Evolutionary conservation across 2,113 vertebrate species (phyloP), one percentile per base, ranked within the genome.

Genomic region (Apodemus sylvaticus): DNA sequence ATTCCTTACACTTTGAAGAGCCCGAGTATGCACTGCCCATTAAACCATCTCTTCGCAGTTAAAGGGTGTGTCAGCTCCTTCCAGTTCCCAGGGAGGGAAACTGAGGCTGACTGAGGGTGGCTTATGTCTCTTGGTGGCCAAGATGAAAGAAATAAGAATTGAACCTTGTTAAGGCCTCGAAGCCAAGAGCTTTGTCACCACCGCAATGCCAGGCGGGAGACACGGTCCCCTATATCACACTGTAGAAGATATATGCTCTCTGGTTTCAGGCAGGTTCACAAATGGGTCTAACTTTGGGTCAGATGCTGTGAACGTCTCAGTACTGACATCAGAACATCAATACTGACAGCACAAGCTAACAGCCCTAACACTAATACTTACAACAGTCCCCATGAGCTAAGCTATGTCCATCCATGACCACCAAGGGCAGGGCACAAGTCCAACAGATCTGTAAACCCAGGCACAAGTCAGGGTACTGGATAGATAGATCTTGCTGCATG

Each of bases 31-130:
- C 45, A 48, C 8, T 42, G 4, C 55, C 92, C 45, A 71, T 55
- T 74, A 73, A 45, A 62, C 34, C 39, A 24, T 81, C 55, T 82
- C 73, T 93, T 68, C 34, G 1, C 5, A 64, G 62, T 76, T 42
- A 58, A 62, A 73, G 7, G 3, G 45, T 5, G 66, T 16, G 6
- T 78, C 12, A 53, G 68, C 48, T 74, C 66, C 94, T 92, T 79
- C 58, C 62, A 66, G n/a, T 66, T 93, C 64, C 45, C 6, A 90
- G 85, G 78, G 48, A 86, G 92, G 48, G 68, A 86, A 91, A 89
- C 73, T 17, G 36, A 90, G 88, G 62, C 42, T 14, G 7, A 1
- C 42, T 14, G 7, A 1, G 48, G 9, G 13, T n/a, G 19, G 29
- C 20, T 48, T 86, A 24, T 51, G 16, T 71, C 90, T 87, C 83